These are phyloP conservation scores for Clinocottus analis DNA, from an alignment of 2,113 vertebrate genomes.

Conservation along the genomic window DNA sequence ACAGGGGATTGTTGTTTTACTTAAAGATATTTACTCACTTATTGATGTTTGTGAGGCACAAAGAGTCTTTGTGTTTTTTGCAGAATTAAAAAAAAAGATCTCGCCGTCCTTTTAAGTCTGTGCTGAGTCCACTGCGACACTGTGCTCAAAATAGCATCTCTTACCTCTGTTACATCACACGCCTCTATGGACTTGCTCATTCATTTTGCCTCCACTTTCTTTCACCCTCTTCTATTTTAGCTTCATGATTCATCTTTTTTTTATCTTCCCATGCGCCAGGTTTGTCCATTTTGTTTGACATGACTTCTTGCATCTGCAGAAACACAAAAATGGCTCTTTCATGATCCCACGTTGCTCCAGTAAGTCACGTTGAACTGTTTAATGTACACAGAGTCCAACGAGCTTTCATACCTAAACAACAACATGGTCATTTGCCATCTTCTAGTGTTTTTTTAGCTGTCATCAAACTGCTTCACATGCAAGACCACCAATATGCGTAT, in stretches of 20 bases:
- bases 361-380: neutral
- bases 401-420: neutral
- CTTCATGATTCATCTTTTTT: constrained; percentile 28
- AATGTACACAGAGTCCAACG: neutral
- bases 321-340: constrained; percentile 23
- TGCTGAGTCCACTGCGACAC: constrained; percentile 9
- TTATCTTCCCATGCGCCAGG: neutral
- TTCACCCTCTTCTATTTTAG: neutral
- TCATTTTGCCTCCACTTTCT: constrained; percentile 9
- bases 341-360: neutral
- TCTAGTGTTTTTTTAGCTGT: neutral
- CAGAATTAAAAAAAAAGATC: neutral
- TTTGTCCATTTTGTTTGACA: constrained; percentile 15
- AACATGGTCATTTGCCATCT: neutral
- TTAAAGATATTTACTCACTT: neutral
- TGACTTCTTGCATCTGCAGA: constrained; percentile 7
- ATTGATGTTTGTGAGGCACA: neutral
- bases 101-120: neutral
- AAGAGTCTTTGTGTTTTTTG: constrained; percentile 6
- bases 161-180: constrained; percentile 31
- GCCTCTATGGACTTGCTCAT: constrained; percentile 24
- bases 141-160: constrained; percentile 49
- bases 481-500: neutral
- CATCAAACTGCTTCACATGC: neutral
- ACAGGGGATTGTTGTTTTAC: neutral